Percentiles rank a stretch among this genome's conserved stretches.
These are phyloP conservation scores for Athetis lepigone DNA, from an alignment of 2,888 invertebrate genomes.

Conservation along the genomic window DNA sequence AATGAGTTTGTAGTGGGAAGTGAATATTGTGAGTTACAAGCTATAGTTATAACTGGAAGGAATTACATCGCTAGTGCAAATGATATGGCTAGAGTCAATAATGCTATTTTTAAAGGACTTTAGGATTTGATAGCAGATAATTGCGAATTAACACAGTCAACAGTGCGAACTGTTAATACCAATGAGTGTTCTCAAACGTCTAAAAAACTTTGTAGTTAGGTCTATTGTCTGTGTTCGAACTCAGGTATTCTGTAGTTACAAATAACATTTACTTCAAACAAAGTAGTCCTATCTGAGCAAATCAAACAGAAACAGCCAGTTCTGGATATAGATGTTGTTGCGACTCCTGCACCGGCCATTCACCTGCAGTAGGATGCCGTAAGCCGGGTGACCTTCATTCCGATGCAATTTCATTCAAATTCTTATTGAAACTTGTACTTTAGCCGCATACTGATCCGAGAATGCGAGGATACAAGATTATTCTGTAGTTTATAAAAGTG, in stretches of 20 bases:
- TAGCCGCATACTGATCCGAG: conserved; percentile 38
- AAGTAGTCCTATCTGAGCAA: conserved; percentile 34
- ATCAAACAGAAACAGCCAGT: conserved; percentile 41
- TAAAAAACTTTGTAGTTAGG: no score
- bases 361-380: conserved; percentile 66
- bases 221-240: no score
- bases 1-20: conserved; percentile 12
- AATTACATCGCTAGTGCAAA: background rate
- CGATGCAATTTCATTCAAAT: conserved; percentile 61
- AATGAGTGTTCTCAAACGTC: no score
- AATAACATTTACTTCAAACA: conserved; percentile 7
- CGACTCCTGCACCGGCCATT: conserved; percentile 65
- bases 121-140: background rate
- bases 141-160: background rate
- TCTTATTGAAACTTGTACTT: conserved; percentile 53
- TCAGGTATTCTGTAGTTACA: background rate
- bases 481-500: conserved; percentile 25
- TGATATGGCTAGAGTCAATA: background rate
- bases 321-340: conserved; percentile 55
- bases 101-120: background rate
- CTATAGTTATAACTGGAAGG: background rate
- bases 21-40: background rate
- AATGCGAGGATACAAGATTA: conserved; percentile 16
- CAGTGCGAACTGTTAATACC: no score
- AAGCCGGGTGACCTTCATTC: conserved; percentile 65